These are phyloP conservation scores for Dasyprocta punctata DNA, from an alignment of 2,113 vertebrate genomes.

Conservation along the genomic window DNA sequence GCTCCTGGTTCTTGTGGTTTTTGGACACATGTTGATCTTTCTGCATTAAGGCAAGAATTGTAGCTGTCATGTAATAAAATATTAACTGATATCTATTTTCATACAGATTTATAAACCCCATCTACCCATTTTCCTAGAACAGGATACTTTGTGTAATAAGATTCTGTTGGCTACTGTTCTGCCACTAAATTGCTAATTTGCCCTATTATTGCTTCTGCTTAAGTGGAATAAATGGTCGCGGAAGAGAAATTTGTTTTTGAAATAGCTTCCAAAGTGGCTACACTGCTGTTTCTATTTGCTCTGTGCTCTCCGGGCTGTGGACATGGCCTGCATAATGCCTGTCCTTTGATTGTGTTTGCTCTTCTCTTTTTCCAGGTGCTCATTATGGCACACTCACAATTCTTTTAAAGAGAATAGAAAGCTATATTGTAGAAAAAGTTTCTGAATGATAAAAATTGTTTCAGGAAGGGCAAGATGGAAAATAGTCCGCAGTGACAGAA, in stretches of 20 bases:
- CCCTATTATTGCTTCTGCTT: background rate
- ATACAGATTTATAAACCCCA: background rate
- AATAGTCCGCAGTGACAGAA: background rate
- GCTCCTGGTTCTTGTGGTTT: background rate
- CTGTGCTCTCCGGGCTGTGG: fast-evolving
- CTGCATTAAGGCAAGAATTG: background rate
- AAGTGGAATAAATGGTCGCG: background rate
- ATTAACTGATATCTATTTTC: background rate
- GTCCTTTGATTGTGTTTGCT: background rate
- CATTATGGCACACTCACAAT: background rate
- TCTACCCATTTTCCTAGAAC: background rate
- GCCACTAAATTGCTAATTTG: background rate
- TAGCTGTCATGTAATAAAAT: background rate
- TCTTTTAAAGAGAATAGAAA: background rate
- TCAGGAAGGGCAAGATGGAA: background rate
- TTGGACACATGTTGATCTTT: background rate
- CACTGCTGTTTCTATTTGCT: background rate
- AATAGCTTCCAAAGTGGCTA: background rate
- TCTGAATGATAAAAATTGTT: background rate
- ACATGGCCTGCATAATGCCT: background rate
- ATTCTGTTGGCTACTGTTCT: background rate
- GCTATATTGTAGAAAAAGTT: background rate
- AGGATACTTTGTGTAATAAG: background rate
- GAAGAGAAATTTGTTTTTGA: background rate
- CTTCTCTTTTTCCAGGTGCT: background rate